Evolutionary conservation across 1,140 invertebrate species (phyloP).

Genomic region (Nasonia giraulti): DNA sequence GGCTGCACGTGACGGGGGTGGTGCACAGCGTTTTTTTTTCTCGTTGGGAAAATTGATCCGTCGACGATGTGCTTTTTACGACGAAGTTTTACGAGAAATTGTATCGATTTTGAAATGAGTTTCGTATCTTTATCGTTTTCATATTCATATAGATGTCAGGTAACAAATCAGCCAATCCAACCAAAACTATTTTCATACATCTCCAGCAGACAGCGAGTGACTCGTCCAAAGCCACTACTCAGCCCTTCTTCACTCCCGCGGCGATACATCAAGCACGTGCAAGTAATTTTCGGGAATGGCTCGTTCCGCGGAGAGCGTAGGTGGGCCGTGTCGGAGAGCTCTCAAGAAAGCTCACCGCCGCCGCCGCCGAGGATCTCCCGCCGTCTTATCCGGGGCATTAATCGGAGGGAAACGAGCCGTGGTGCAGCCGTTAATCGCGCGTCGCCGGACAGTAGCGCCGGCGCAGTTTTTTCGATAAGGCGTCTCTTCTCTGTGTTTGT

Average conservation of each 20-base stretch:
- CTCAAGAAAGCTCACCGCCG: not conserved
- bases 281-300: not conserved
- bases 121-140: not conserved
- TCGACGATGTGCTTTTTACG: conserved; percentile 1
- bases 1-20: not conserved
- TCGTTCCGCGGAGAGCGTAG: conserved; percentile 24
- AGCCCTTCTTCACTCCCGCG: no score
- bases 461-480: conserved; percentile 26
- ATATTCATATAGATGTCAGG: no score
- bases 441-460: conserved; percentile 15
- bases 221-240: no score
- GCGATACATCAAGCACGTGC: not conserved
- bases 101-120: not conserved
- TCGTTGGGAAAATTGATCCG: conserved; percentile 22
- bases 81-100: not conserved
- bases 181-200: no score
- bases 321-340: not conserved
- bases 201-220: no score
- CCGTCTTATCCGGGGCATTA: conserved; percentile 46
- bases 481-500: not conserved
- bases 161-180: no score
- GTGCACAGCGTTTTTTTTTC: not conserved
- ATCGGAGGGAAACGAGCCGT: conserved; percentile 46
- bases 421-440: conserved; percentile 42
- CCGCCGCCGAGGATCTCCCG: not conserved